phyloP scores from a whole-genome alignment of 2,797 vertebrate genomes.

The Avahi laniger region DNA sequence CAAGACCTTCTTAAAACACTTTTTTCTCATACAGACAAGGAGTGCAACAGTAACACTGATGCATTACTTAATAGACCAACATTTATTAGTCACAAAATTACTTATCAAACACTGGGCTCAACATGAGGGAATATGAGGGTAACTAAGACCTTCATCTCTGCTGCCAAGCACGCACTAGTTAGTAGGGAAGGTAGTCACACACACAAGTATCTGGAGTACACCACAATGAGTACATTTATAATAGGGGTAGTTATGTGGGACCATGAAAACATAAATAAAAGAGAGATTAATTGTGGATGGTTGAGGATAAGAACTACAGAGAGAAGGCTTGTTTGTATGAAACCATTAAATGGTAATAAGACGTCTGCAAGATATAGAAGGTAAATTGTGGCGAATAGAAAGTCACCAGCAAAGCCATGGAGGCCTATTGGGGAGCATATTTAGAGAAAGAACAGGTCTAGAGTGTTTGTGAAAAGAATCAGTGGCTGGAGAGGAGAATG shows the following conservation, averaged over 20 bases:
- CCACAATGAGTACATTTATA: neutral
- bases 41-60: neutral
- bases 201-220: neutral
- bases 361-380: neutral
- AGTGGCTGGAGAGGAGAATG: neutral
- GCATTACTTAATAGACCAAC: neutral
- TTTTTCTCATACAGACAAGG: neutral
- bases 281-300: neutral
- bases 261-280: neutral
- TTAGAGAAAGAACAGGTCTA: neutral
- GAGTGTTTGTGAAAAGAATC: neutral
- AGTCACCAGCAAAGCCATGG: neutral
- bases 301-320: neutral
- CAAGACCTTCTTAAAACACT: neutral
- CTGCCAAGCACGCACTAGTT: neutral
- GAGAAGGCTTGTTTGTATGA: neutral
- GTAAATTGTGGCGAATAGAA: neutral
- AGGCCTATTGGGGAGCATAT: accelerated
- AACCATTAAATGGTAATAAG: neutral
- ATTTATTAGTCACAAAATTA: neutral
- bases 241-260: neutral
- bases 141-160: neutral
- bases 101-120: neutral
- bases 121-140: neutral
- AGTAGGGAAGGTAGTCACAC: neutral